Percentiles rank a stretch among this genome's conserved stretches.
Conservation (phyloP, 2,797 vertebrate genomes). For the Leuciscus waleckii region DNA sequence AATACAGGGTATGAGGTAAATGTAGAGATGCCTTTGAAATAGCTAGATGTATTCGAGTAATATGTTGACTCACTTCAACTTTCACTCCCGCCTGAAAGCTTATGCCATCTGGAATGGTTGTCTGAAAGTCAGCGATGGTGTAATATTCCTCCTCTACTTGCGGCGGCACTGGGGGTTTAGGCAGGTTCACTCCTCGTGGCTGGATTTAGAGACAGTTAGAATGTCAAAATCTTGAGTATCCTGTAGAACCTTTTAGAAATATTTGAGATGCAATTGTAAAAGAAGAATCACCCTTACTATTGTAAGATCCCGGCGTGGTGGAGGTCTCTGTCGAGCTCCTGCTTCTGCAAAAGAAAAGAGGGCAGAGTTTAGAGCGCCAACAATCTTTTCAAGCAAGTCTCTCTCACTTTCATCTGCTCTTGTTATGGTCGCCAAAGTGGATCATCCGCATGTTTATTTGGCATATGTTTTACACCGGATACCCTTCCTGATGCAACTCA, state of each 20-base stretch:
- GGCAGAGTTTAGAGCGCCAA: not conserved
- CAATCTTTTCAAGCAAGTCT: not conserved
- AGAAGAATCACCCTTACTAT: conserved; percentile 84
- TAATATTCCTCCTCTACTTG: conserved; percentile 98
- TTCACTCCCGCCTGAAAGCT: conserved; percentile 97
- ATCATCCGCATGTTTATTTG: not conserved
- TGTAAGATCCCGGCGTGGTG: conserved; percentile 95
- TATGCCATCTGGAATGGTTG: conserved; percentile 96
- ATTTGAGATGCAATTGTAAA: not conserved
- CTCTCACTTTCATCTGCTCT: not conserved
- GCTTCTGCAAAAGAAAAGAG: conserved; percentile 78
- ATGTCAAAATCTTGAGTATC: not conserved
- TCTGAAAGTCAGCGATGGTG: conserved; percentile 98
- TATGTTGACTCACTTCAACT: conserved; percentile 86
- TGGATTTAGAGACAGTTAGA: conserved; percentile 60
- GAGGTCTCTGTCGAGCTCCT: conserved; percentile 91
- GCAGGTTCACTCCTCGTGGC: conserved; percentile 93
- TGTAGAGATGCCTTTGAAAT: not conserved
- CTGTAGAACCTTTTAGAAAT: not conserved
- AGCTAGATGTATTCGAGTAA: not conserved
- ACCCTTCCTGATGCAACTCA: not conserved
- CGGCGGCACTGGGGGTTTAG: conserved; percentile 92
- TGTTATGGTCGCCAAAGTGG: not conserved
- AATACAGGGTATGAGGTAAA: not conserved
- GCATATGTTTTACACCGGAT: not conserved